phyloP scores from a whole-genome alignment of 1,140 invertebrate genomes.

The Bombyx mori region ASM3026992v2 NC_085115.1:5129501-5130000 shows the following conservation, averaged over 20 bases:
- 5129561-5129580: constrained; percentile 60
- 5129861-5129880: neutral
- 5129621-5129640: constrained; percentile 40
- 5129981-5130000: too few species aligned
- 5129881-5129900: neutral
- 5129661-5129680: constrained; percentile 44
- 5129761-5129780: constrained; percentile 13
- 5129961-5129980: too few species aligned
- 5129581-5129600: constrained; percentile 46
- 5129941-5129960: too few species aligned
- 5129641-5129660: constrained; percentile 49
- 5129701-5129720: constrained; percentile 36
- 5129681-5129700: constrained; percentile 17
- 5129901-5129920: too few species aligned
- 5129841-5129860: constrained; percentile 22
- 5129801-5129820: constrained; percentile 15
- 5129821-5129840: constrained; percentile 14
- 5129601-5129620: constrained; percentile 46
- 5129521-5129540: constrained; percentile 41
- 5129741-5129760: constrained; percentile 19
- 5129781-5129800: constrained; percentile 22
- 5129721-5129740: constrained; percentile 41
- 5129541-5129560: constrained; percentile 45
- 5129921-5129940: too few species aligned
- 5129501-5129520: constrained; percentile 48